Base-by-base conservation (phyloP, 2,113 vertebrate species). In the Aramus guarauna region DNA sequence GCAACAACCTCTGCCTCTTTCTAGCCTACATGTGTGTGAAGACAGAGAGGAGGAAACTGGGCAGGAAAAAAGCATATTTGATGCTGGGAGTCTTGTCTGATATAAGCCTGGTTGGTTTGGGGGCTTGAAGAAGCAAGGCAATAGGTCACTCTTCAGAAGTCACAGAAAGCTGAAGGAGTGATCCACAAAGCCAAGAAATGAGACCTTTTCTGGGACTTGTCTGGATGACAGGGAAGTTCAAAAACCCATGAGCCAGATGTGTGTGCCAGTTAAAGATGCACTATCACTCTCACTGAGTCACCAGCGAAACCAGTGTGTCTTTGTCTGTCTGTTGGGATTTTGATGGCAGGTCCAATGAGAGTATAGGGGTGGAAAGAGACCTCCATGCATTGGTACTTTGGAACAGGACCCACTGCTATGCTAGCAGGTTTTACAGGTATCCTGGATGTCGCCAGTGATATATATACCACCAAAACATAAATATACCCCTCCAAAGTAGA, bases 351-450 rank as follows among this genome's bases (percentile, higher is more conserved):
- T 74, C 62, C 37, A 62, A 53, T 17, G 48, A 76, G 12, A 76
- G 24, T 18, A 7, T 7, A 6, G 24, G 27, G 9, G 21, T 32
- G 21, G 39, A 86, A 77, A 73, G 62, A 66, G 21, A 80, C 4
- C 5, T 73, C 36, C 59, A 22, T 0, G 0, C 37, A 56, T 36
- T 0, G 0, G 15, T 53, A 52, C 63, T n/a, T 86, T 56, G 48
- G 19, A 64, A 59, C 6, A 69, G 43, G 29, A 64, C 11, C 8
- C 50, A 64, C 19, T 0, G 1, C 30, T 17, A 43, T 47, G 43
- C 30, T 27, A 58, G 14, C 58, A 67, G 68, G 12, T 72, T 63
- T 85, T 92, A 56, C 26, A 47, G 56, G 26, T 39, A 50, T 63
- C 41, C 37, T 67, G 23, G 14, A 30, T 78, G 32, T 63, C 43